These are phyloP conservation scores for Cathartes aura DNA, from an alignment of 2,113 vertebrate species.

Conservation along the genomic window DNA sequence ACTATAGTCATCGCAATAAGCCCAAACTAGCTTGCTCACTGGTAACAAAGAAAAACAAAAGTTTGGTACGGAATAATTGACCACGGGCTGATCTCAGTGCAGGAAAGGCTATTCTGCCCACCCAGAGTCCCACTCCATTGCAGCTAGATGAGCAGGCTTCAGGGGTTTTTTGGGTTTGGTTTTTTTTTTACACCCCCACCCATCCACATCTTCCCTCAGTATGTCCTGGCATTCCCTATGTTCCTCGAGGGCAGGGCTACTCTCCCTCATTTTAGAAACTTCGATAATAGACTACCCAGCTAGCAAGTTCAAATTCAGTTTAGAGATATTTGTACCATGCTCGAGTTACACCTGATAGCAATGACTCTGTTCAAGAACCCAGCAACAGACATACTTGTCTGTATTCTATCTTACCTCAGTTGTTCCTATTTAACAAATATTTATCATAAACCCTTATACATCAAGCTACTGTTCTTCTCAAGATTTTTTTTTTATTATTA, in stretches of 20 bases:
- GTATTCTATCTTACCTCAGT: not conserved
- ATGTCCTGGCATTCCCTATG: not conserved
- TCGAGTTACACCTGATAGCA: accelerated
- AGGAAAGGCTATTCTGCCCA: not conserved
- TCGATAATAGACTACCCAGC: not conserved
- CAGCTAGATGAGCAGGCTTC: not conserved
- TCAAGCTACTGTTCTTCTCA: not conserved
- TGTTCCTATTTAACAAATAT: not conserved
- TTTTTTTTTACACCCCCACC: not conserved
- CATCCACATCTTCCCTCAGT: not conserved
- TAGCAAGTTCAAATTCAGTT: not conserved
- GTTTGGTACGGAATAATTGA: not conserved
- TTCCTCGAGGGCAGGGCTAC: not conserved
- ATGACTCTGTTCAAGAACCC: not conserved
- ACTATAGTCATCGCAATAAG: not conserved
- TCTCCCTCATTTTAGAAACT: not conserved
- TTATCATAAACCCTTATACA: not conserved
- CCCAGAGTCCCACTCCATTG: not conserved
- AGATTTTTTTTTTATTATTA: not conserved
- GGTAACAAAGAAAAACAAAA: not conserved
- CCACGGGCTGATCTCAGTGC: not conserved
- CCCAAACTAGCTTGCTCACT: not conserved
- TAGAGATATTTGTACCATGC: not conserved
- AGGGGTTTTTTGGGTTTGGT: too few species aligned
- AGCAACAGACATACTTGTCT: not conserved